Base-by-base conservation (phyloP, 1,140 invertebrate genomes). In the Drosophila orosa region DNA sequence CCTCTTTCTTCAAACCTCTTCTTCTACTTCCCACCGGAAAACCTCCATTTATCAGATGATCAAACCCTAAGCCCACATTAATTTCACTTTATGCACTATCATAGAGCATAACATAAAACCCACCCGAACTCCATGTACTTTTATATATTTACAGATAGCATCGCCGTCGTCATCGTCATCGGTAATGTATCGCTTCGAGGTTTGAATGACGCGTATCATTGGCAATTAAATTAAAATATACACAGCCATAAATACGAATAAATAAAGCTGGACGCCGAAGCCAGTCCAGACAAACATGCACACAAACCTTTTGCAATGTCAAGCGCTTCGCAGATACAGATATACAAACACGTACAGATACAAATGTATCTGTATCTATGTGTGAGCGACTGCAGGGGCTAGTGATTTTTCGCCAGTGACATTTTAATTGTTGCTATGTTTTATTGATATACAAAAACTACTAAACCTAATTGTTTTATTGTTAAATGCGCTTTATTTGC, bases 361-460 rank as follows among this genome's bases (percentile, higher is more conserved):
- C 59, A 55, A 45, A 6, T 72, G 37, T 74, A 39, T 44, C 44
- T 72, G 35, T 57, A 19, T 48, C 3, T 42, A 44, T 63, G 52
- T 78, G n/a, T 27, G 19, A 60, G 12, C 27, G 40, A 50, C 47
- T 77, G 73, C 73, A 60, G 48, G 52, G 33, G 44, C 58, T 61
- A 56, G 73, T 73, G 80, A 80, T 84, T 89, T 85, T 87, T 87
- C 72, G 78, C 72, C 79, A 87, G 79, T 87, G 84, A 87, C 84
- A 87, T 89, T 87, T 87, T 87, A 87, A 87, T 87, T 87, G 84
- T 72, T 83, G 83, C 71, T 87, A 89, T 87, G 84, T 89, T 87
- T 86, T 87, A 87, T 86, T 86, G 83, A 86, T 86, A 86, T 83
- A 89, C 83, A 79, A 89, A 87, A 83, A 87, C 71, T 80, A 87